phyloP scores from a whole-genome alignment of 2,797 vertebrate species.

The Pseudocheirus occidentalis region DNA sequence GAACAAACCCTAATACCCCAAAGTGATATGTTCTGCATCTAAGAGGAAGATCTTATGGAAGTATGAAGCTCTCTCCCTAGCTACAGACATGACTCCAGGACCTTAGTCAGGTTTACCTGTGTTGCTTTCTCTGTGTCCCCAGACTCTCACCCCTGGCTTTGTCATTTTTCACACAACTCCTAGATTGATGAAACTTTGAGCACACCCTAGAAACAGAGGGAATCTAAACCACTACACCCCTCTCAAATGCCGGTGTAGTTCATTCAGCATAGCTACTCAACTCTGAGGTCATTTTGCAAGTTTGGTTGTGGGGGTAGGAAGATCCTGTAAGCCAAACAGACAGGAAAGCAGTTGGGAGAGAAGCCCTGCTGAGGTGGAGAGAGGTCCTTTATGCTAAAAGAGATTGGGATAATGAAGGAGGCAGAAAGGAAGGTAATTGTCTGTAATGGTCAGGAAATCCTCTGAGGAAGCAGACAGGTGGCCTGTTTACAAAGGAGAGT shows the following conservation, averaged over 20 bases:
- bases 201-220: neutral
- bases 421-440: neutral
- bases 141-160: neutral
- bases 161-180: neutral
- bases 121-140: neutral
- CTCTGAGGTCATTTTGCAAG: neutral
- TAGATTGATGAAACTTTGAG: neutral
- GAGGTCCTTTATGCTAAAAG: neutral
- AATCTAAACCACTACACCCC: neutral
- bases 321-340: neutral
- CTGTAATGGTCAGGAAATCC: neutral
- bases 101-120: neutral
- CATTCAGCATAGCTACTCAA: neutral
- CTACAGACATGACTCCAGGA: neutral
- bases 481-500: neutral
- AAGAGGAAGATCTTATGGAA: neutral
- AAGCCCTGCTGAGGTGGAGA: neutral
- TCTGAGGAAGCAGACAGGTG: neutral
- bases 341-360: neutral
- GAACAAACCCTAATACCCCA: conserved; percentile 40
- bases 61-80: neutral
- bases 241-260: neutral
- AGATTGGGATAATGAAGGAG: neutral
- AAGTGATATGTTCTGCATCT: neutral
- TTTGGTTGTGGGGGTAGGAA: neutral